Evolutionary conservation across 2,113 vertebrate genomes (phyloP).

Genomic region (Murina feae): DNA sequence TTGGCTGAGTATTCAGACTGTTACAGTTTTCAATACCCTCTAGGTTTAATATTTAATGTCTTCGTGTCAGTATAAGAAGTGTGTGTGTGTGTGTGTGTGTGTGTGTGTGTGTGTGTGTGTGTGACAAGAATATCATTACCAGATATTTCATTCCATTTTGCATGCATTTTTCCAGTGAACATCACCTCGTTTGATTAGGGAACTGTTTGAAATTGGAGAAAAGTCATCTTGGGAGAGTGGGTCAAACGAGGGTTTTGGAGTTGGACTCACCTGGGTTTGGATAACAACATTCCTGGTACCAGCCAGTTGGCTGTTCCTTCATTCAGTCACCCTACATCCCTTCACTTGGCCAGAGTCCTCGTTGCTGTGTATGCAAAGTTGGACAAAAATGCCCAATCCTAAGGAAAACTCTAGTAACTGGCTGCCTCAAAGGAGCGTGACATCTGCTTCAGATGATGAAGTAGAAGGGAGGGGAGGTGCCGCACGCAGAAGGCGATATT

Average conservation of each 20-base stretch:
- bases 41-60: neutral
- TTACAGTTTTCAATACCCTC: neutral
- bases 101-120: neutral
- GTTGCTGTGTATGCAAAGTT: neutral
- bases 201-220: neutral
- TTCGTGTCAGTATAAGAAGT: neutral
- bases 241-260: neutral
- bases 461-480: neutral
- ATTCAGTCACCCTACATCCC: neutral
- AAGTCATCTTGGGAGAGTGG: neutral
- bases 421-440: neutral
- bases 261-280: neutral
- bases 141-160: neutral
- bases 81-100: neutral
- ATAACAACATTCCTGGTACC: neutral
- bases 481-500: neutral
- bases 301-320: neutral
- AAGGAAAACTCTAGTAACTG: neutral
- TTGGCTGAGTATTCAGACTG: neutral
- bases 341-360: neutral
- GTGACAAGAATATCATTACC: neutral
- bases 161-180: neutral
- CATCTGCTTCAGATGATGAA: neutral
- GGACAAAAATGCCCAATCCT: neutral
- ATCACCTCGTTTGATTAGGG: neutral